Evolutionary conservation across 2,888 invertebrate species (phyloP).

Genomic region (Drosophila fulvimacula): DNA sequence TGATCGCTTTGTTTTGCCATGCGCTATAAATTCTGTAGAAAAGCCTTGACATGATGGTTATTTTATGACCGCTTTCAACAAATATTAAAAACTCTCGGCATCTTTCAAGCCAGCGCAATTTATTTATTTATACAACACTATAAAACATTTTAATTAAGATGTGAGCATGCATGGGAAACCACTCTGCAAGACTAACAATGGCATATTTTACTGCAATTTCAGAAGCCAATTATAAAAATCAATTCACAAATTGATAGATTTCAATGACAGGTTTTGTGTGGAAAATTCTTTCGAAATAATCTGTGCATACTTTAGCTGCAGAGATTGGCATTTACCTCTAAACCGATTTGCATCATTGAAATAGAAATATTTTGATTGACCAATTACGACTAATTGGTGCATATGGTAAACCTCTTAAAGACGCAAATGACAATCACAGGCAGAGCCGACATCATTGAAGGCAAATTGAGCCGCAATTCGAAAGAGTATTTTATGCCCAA

Average conservation of each 20-base stretch:
- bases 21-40: slow-evolving; percentile 3
- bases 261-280: not conserved
- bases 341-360: not conserved
- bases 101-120: not conserved
- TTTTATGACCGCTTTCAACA: slow-evolving; percentile 4
- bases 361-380: not conserved
- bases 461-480: slow-evolving; percentile 40
- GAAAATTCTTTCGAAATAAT: not conserved
- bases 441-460: slow-evolving; percentile 14
- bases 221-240: not conserved
- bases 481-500: slow-evolving; percentile 50
- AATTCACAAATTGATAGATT: not conserved
- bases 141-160: not conserved
- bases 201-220: not conserved
- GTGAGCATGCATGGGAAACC: not conserved
- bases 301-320: too few species aligned
- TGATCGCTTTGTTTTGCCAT: slow-evolving; percentile 13
- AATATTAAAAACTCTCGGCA: not conserved
- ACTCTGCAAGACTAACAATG: not conserved
- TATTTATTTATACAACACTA: not conserved
- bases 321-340: not conserved
- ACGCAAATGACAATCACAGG: slow-evolving; percentile 25
- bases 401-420: slow-evolving; percentile 10
- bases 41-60: not conserved
- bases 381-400: slow-evolving; percentile 31